These are phyloP conservation scores for Drosophila bipectinata DNA, from an alignment of 1,140 invertebrate genomes.

Conservation along the genomic window DNA sequence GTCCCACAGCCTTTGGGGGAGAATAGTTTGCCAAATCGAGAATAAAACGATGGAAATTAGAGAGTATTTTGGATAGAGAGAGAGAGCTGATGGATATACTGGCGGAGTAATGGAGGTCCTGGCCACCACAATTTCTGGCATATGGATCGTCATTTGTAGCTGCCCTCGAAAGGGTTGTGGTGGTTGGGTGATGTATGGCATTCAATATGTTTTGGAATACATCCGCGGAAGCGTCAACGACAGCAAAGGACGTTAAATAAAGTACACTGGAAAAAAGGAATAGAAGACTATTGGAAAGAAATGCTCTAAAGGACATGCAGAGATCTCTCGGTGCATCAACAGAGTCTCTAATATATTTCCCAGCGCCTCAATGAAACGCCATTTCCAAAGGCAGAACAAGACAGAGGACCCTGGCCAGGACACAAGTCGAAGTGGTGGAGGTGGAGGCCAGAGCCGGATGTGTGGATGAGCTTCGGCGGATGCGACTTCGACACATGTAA, in stretches of 20 bases:
- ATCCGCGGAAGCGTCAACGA: slow-evolving; percentile 57
- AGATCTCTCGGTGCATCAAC: neutral
- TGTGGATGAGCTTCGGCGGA: slow-evolving; percentile 68
- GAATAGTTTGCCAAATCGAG: neutral
- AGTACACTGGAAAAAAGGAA: neutral
- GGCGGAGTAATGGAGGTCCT: too few relatives aligned
- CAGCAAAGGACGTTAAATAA: slow-evolving; percentile 32
- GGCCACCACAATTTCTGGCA: slow-evolving; percentile 1
- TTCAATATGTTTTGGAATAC: slow-evolving; percentile 66
- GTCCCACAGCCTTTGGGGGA: neutral
- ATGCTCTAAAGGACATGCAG: too few relatives aligned
- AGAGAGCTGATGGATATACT: too few relatives aligned
- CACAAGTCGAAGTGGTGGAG: neutral
- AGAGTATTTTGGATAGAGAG: too few relatives aligned
- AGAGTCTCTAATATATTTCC: slow-evolving; percentile 55
- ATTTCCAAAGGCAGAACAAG: slow-evolving; percentile 58
- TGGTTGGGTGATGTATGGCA: slow-evolving; percentile 52
- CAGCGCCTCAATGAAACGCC: slow-evolving; percentile 60
- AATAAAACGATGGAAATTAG: neutral
- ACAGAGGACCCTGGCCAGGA: slow-evolving; percentile 36
- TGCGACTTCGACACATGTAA: slow-evolving; percentile 68
- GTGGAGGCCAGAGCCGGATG: slow-evolving; percentile 44
- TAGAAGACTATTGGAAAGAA: neutral
- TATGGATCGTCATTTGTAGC: slow-evolving; percentile 54
- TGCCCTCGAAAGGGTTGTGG: neutral